Base-by-base conservation (phyloP, 2,797 vertebrate species). In the Enoplosus armatus region DNA sequence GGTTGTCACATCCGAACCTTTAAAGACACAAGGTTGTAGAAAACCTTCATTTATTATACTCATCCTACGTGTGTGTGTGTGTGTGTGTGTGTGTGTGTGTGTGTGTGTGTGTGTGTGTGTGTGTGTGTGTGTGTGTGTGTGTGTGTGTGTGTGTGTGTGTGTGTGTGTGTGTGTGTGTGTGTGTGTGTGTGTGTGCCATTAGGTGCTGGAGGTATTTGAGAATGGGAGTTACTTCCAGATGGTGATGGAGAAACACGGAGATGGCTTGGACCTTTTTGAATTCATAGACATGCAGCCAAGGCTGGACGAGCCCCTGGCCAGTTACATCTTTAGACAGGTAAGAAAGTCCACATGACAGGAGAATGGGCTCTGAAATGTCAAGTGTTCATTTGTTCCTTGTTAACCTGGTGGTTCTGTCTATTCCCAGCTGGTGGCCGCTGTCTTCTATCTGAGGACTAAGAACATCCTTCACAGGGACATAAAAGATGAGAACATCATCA, bases 401-500 rank as follows among this genome's bases (percentile, higher is more conserved):
- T 61, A 39, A 86, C 77, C 35, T 48, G 8, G 31, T 31, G 4
- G 15, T 35, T 65, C 10, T 77, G 3, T 84, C 48, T 68, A n/a
- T 68, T 71, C 14, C 22, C 87, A 99, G 98, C 85, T 99, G 84
- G 96, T 98, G 55, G 96, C 96, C 0, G 97, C 97, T 1, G 96
- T 98, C 72, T 95, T 93, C 12, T 97, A 99, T 80, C 94, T 99
- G 73, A 97, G 93, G 82, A 90, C 89, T 0, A 92, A 94, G 83
- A 93, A 91, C 84, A 95, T 99, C 80, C 91, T 99, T 26, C 98
- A 99, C 80, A 93, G 98, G 41, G 98, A 99, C 85, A 98, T 99
- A 83, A 99, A 99, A 89, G 98, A 99, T n/a, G 97, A 99, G 91
- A 99, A 99, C 87, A 96, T 98, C 16, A 97, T 98, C 69, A 98